phyloP scores from a whole-genome alignment of 2,888 invertebrate genomes.

The Megalurothrips usitatus region DNA sequence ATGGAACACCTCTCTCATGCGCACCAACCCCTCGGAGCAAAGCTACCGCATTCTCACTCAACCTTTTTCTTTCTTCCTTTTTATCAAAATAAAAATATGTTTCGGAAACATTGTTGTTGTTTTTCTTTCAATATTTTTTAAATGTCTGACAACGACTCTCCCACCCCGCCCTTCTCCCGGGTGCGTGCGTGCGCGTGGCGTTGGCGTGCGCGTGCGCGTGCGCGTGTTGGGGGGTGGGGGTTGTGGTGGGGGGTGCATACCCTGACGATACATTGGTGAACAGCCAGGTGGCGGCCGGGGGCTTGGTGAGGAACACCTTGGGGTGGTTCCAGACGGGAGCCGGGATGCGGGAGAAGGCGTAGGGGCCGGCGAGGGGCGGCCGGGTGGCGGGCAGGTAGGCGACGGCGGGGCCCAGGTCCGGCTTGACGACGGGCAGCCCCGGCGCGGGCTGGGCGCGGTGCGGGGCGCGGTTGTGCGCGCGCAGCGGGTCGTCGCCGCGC shows the following conservation, averaged over 20 bases:
- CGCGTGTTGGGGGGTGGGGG: no score
- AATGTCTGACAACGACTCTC: no score
- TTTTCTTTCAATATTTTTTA: no score
- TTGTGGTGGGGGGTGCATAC: constrained; percentile 48
- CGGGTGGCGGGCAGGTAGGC: constrained; percentile 50
- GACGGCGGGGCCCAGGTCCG: constrained; percentile 53
- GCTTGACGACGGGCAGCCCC: constrained; percentile 42
- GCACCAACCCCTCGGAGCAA: no score
- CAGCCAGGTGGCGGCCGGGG: constrained; percentile 75
- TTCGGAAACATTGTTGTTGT: no score
- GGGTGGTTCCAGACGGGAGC: constrained; percentile 73
- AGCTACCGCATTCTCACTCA: no score
- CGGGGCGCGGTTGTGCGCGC: constrained; percentile 38
- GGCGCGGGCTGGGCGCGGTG: constrained; percentile 41
- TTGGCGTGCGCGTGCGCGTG: not conserved
- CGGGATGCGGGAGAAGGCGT: constrained; percentile 84
- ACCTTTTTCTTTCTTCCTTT: no score
- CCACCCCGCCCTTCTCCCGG: no score
- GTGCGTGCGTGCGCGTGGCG: constrained; percentile 7
- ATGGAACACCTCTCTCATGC: no score
- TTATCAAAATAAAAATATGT: no score
- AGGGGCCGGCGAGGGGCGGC: constrained; percentile 81
- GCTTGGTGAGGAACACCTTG: constrained; percentile 69
- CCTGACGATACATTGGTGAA: constrained; percentile 77
- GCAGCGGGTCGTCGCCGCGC: constrained; percentile 28